Percentiles rank a stretch among this genome's conserved stretches.
These are phyloP conservation scores for Phaethon lepturus DNA, from an alignment of 2,113 vertebrate species.

Conservation along the genomic window DNA sequence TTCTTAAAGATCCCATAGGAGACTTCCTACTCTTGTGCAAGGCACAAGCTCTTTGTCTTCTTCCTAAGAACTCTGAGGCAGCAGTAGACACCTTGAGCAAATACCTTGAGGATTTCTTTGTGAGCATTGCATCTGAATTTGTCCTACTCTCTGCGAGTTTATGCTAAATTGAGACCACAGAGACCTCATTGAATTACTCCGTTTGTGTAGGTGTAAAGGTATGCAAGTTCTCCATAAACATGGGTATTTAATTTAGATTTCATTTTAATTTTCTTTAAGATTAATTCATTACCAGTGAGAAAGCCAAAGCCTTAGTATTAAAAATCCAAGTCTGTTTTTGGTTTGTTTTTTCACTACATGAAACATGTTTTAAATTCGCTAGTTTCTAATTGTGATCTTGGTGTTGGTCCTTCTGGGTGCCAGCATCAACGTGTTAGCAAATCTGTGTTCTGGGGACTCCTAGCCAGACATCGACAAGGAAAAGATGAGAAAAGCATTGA, in stretches of 20 bases:
- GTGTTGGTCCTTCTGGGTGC: neutral
- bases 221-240: neutral
- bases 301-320: neutral
- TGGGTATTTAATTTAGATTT: slow-evolving; percentile 7
- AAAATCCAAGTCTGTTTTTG: neutral
- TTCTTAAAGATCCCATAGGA: neutral
- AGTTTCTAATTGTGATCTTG: neutral
- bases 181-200: neutral
- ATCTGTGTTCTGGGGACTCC: neutral
- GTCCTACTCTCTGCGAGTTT: neutral
- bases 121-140: neutral
- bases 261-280: neutral
- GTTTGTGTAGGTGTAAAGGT: slow-evolving; percentile 22
- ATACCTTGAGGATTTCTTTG: neutral
- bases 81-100: neutral
- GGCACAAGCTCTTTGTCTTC: neutral
- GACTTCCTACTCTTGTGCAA: neutral
- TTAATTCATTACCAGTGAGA: neutral
- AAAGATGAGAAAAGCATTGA: neutral
- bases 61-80: neutral
- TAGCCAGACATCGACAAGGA: accelerated
- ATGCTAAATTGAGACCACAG: neutral
- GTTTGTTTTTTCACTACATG: neutral
- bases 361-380: neutral
- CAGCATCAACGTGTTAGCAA: neutral